These are phyloP conservation scores for Ceramica pisi DNA, from an alignment of 2,888 invertebrate species.

Conservation along the genomic window DNA sequence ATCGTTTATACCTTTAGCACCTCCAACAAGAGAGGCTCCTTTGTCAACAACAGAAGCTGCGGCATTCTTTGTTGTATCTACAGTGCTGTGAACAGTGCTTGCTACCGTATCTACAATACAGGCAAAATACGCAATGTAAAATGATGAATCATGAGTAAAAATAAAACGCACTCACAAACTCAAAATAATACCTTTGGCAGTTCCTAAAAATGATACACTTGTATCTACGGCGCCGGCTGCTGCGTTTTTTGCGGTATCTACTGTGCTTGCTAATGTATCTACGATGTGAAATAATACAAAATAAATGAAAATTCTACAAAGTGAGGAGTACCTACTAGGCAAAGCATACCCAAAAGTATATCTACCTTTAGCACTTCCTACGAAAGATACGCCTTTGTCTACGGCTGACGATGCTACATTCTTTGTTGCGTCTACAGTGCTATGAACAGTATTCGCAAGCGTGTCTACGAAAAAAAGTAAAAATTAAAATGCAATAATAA, in stretches of 20 bases:
- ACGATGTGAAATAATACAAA: constrained; percentile 58
- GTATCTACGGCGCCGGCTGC: constrained; percentile 73
- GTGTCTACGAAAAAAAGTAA: constrained; percentile 51
- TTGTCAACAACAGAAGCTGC: constrained; percentile 77
- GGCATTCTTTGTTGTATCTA: constrained; percentile 78
- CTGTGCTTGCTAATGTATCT: constrained; percentile 77
- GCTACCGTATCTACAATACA: constrained; percentile 79
- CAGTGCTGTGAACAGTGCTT: constrained; percentile 74
- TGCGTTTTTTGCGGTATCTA: constrained; percentile 77
- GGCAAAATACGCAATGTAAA: constrained; percentile 45
- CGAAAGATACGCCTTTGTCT: constrained; percentile 73
- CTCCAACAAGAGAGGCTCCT: constrained; percentile 73
- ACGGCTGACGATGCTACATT: constrained; percentile 75
- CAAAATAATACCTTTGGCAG: constrained; percentile 74
- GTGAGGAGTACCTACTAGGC: background rate
- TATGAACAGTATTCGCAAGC: constrained; percentile 72
- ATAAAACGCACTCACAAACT: constrained; percentile 26
- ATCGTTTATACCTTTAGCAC: constrained; percentile 75
- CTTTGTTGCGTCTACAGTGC: constrained; percentile 80
- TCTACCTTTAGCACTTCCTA: constrained; percentile 77
- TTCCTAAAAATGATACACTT: constrained; percentile 74
- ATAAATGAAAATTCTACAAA: constrained; percentile 30
- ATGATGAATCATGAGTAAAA: constrained; percentile 21
- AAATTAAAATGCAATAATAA: background rate
- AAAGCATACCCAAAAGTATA: constrained; percentile 1